Evolutionary conservation across 2,113 vertebrate species (phyloP).

Genomic region (Prochilodus magdalenae): DNA sequence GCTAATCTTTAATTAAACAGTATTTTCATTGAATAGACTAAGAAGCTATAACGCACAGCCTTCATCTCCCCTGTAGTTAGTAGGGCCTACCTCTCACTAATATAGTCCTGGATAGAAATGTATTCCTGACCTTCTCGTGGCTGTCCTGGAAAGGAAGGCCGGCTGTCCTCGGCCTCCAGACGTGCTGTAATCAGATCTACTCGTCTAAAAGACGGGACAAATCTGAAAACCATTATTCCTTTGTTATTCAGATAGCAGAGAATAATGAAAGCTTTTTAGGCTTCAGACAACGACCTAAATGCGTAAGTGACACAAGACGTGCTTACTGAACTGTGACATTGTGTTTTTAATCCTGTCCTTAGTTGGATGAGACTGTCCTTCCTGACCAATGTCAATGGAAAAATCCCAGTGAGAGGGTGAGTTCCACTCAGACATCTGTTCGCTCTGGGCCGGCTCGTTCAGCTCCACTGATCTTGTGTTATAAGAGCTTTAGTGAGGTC

Average conservation of each 20-base stretch:
- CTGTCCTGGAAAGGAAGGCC: background rate
- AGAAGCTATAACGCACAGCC: background rate
- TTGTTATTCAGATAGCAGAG: slow-evolving; percentile 17
- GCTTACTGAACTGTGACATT: slow-evolving; percentile 19
- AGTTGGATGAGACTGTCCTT: slow-evolving; percentile 99
- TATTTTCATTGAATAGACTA: background rate
- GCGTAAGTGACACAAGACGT: background rate
- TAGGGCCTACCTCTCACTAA: background rate
- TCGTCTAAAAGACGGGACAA: slow-evolving; percentile 11
- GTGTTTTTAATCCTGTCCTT: slow-evolving; percentile 53
- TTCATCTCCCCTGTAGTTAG: background rate
- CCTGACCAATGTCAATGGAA: slow-evolving; percentile 92
- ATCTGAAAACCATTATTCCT: slow-evolving; percentile 20
- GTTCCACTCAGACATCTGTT: slow-evolving; percentile 43
- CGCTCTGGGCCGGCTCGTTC: background rate
- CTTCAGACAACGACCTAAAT: background rate
- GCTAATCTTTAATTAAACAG: background rate
- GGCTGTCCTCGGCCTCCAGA: slow-evolving; percentile 4
- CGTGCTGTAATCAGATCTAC: slow-evolving; percentile 7
- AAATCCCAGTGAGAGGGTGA: slow-evolving; percentile 98
- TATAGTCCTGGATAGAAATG: background rate
- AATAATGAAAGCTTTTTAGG: slow-evolving; percentile 15
- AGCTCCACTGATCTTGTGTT: slow-evolving; percentile 15
- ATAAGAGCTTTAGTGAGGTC: slow-evolving; percentile 2
- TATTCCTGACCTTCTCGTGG: slow-evolving; percentile 7